Evolutionary conservation across 2,113 vertebrate species (phyloP).

Genomic region (Mola mola): DNA sequence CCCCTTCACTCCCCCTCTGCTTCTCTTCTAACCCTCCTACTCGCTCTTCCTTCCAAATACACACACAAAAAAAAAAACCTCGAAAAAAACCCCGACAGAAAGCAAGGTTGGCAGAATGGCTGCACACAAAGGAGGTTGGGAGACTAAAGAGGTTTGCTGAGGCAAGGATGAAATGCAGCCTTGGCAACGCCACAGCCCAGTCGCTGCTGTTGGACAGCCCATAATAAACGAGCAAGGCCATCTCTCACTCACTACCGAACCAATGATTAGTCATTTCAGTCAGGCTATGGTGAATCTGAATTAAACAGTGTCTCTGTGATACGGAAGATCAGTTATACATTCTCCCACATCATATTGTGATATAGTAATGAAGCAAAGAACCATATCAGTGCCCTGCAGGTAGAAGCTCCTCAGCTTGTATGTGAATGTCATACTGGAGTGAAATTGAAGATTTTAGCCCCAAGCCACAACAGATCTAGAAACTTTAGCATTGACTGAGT

Average conservation of each 20-base stretch:
- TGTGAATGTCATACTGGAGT: constrained; percentile 28
- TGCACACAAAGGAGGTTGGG: constrained; percentile 1
- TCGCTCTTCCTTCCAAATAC: constrained; percentile 9
- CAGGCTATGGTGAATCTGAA: constrained; percentile 45
- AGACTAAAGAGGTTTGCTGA: constrained; percentile 18
- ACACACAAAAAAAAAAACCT: too few species aligned
- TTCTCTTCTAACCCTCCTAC: constrained; percentile 15
- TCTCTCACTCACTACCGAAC: constrained; percentile 32
- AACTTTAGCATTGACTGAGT: constrained; percentile 19
- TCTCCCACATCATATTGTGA: constrained; percentile 26
- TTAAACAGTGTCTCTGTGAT: constrained; percentile 26
- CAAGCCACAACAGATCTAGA: too few species aligned
- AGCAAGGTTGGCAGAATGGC: constrained; percentile 10
- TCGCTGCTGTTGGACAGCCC: constrained; percentile 11
- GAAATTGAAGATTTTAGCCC: constrained; percentile 29
- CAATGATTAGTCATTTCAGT: constrained; percentile 57
- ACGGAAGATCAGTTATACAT: constrained; percentile 20
- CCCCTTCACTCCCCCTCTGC: constrained; percentile 1
- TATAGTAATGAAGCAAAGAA: background rate
- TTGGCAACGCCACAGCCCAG: constrained; percentile 23
- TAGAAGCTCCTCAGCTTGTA: constrained; percentile 9
- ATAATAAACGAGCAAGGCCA: constrained; percentile 22
- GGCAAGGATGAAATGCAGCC: constrained; percentile 33
- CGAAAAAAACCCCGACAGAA: constrained; percentile 29
- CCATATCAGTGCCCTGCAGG: constrained; percentile 18